Evolutionary conservation across 2,888 invertebrate genomes (phyloP), one percentile per base, ranked within the genome.

Genomic region (Prenolepis imparis): DNA sequence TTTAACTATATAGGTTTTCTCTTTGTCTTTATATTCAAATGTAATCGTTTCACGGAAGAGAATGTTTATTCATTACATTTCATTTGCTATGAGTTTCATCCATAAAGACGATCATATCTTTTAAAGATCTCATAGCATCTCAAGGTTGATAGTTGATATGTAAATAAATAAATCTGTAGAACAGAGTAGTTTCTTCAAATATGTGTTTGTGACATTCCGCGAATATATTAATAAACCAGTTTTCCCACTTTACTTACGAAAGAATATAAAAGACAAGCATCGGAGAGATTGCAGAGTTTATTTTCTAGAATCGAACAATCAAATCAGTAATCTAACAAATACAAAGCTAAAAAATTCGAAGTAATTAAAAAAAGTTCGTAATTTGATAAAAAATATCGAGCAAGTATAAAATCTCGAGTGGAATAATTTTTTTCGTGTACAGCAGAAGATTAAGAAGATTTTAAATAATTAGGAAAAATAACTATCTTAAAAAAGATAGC

Each of bases 221-320:
- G 28, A 59, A 8, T 64, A 6, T n/a, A n/a, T 41, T 67, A 75
- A 6, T n/a, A 77, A 77, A 77, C 55, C 67, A 44, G 66, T 55
- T 67, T 66, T 67, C 28, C n/a, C 3, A 59, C 3, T 11, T 21
- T 8, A 21, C 6, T 32, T 24, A 15, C 32, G 6, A 9, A 66
- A n/a, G 11, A 11, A 77, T 41, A 77, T 41, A 77, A 77, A 55
- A 39, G 11, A 12, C 8, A 39, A 15, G 21, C n/a, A 28, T 48
- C n/a, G 39, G 12, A 66, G 8, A 24, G 12, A 63, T 21, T 64
- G 24, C 39, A 67, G 5, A 77, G 24, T 55, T 66, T 5, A 12
- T 52, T 66, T 75, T 9, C 0, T 55, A 5, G 0, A 48, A 48
- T 3, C 4, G 36, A 18, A 55, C 4, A 0, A 8, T 12, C 12